phyloP scores from a whole-genome alignment of 2,797 vertebrate genomes.

The Tokudaia muenninki region DNA sequence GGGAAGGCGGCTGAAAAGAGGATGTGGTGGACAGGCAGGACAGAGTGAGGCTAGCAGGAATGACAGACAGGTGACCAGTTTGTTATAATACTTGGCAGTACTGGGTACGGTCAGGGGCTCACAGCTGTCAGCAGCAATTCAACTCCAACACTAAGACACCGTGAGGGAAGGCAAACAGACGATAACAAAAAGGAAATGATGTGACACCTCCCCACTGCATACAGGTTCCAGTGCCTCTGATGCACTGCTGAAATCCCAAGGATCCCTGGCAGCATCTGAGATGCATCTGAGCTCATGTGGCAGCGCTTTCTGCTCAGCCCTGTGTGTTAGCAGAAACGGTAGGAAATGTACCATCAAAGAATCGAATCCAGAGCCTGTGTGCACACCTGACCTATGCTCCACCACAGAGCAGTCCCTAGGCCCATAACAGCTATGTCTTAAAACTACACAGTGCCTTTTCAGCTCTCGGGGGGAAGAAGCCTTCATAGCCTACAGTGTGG shows the following conservation, averaged over 20 bases:
- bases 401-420: not conserved
- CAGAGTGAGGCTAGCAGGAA: not conserved
- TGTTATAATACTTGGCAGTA: not conserved
- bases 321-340: not conserved
- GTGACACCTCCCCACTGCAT: not conserved
- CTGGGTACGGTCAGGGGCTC: not conserved
- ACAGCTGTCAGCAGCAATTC: not conserved
- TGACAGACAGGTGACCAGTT: not conserved
- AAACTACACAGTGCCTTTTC: not conserved
- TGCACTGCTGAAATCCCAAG: not conserved
- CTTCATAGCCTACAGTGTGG: not conserved
- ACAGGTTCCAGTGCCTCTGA: not conserved
- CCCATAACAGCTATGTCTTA: not conserved
- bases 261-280: not conserved
- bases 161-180: not conserved
- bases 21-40: not conserved
- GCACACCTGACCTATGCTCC: not conserved
- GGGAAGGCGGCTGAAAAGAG: not conserved
- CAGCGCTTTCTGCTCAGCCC: not conserved
- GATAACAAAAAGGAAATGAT: not conserved
- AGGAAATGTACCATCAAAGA: not conserved
- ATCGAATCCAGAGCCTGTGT: not conserved
- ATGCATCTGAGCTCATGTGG: not conserved
- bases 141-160: not conserved
- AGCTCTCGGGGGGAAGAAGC: not conserved